These are phyloP conservation scores for Sebastes hopkinsi DNA, from an alignment of 2,797 vertebrate genomes.

Conservation along the genomic window DNA sequence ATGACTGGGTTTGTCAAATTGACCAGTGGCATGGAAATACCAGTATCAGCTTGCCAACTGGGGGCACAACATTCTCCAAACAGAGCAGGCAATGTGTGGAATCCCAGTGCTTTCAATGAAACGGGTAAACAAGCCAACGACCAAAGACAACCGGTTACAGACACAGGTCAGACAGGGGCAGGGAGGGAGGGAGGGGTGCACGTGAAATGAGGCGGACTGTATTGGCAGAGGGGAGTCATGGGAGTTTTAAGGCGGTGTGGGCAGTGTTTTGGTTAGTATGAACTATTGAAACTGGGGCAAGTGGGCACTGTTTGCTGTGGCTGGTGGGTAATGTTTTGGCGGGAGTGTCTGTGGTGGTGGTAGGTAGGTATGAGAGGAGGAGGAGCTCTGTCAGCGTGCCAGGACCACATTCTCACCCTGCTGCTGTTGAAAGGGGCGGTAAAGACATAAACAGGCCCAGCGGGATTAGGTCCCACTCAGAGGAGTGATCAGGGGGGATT, in stretches of 20 bases:
- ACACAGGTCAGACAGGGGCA: constrained; percentile 46
- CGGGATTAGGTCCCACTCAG: constrained; percentile 79
- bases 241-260: background rate
- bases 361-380: constrained; percentile 31
- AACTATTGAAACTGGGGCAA: constrained; percentile 41
- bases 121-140: constrained; percentile 67
- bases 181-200: background rate
- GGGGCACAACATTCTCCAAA: constrained; percentile 31
- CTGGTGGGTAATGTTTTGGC: constrained; percentile 52
- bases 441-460: constrained; percentile 81
- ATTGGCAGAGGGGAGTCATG: constrained; percentile 12
- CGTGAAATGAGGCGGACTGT: constrained; percentile 18
- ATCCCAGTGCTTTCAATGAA: constrained; percentile 70
- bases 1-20: constrained; percentile 52
- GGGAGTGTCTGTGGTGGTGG: constrained; percentile 28
- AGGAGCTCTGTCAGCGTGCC: constrained; percentile 68
- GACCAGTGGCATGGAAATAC: constrained; percentile 51
- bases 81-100: constrained; percentile 62
- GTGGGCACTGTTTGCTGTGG: constrained; percentile 23
- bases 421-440: constrained; percentile 63
- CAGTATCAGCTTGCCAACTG: constrained; percentile 47
- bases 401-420: constrained; percentile 75
- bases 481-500: constrained; percentile 84
- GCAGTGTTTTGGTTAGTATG: constrained; percentile 37
- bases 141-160: constrained; percentile 56